Conservation (phyloP, 2,797 vertebrate genomes). For the Sparus aurata region DNA sequence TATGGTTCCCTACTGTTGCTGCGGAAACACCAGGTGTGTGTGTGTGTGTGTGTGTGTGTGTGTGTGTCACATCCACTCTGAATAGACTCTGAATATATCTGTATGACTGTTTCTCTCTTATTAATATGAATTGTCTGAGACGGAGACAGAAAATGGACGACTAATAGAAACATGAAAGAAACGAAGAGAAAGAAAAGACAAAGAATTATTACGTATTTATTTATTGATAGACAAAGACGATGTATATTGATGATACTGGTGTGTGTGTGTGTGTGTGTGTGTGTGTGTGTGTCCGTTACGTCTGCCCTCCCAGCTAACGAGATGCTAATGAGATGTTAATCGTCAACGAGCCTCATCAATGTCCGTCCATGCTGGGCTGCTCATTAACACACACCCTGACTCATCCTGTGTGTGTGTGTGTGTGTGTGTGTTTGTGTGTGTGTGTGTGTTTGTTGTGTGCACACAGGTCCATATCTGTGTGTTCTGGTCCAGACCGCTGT, state of each 20-base stretch:
- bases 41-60: not conserved
- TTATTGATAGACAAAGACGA: not conserved
- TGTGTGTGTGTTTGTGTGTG: conserved; percentile 37
- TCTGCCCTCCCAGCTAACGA: conserved; percentile 68
- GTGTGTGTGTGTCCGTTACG: conserved; percentile 58
- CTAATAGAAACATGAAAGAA: not conserved
- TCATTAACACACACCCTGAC: conserved; percentile 50
- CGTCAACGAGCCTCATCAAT: conserved; percentile 75
- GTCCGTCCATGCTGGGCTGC: conserved; percentile 62
- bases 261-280: conserved; percentile 4
- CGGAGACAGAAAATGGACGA: not conserved
- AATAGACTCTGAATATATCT: not conserved
- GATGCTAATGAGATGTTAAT: conserved; percentile 82
- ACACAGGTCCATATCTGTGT: conserved; percentile 19
- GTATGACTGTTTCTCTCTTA: not conserved
- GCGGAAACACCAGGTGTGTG: conserved; percentile 78
- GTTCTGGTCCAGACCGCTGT: conserved; percentile 10
- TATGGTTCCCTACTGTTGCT: conserved; percentile 89
- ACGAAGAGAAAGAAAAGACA: not conserved
- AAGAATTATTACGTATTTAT: not conserved
- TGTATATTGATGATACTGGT: not conserved
- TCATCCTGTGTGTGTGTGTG: conserved; percentile 19
- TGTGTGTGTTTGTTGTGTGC: not conserved
- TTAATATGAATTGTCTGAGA: not conserved
- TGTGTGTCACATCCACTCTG: not conserved